Conservation (phyloP, 2,888 invertebrate genomes). For the Pandemis corylana region DNA sequence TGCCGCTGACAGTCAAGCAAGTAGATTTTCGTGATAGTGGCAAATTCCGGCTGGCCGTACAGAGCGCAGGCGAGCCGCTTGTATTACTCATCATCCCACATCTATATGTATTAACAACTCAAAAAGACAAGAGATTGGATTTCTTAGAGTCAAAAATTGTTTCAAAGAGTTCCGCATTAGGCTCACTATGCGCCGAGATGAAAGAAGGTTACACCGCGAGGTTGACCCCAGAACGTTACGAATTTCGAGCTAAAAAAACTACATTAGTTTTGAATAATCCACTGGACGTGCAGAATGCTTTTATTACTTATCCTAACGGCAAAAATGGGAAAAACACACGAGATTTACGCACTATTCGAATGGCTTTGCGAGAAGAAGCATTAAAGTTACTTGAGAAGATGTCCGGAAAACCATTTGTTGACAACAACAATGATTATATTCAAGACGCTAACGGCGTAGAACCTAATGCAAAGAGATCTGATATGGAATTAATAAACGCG, state of each 20-base stretch:
- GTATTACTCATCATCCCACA: constrained; percentile 29
- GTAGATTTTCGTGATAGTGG: constrained; percentile 23
- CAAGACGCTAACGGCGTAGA: not conserved
- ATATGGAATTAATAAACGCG: not conserved
- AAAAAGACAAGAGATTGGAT: constrained; percentile 13
- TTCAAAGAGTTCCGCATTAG: not conserved
- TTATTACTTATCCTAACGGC: constrained; percentile 29
- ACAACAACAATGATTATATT: constrained; percentile 17
- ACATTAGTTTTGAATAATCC: constrained; percentile 10
- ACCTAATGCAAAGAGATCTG: not conserved
- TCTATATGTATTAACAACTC: constrained; percentile 16
- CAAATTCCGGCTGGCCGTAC: constrained; percentile 17
- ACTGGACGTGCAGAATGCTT: constrained; percentile 19
- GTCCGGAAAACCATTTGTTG: constrained; percentile 29
- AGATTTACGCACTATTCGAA: constrained; percentile 14
- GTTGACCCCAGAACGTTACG: constrained; percentile 7
- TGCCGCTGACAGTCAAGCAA: constrained; percentile 8
- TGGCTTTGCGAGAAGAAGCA: constrained; percentile 27
- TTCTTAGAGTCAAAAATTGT: constrained; percentile 9
- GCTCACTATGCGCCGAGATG: not conserved
- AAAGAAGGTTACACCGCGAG: not conserved
- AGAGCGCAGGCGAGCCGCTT: constrained; percentile 11
- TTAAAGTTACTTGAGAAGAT: constrained; percentile 21
- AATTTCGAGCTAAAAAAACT: constrained; percentile 26
- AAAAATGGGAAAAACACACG: constrained; percentile 12